Conservation (phyloP, 2,888 invertebrate genomes). For the Orchesellides sinensis region DNA sequence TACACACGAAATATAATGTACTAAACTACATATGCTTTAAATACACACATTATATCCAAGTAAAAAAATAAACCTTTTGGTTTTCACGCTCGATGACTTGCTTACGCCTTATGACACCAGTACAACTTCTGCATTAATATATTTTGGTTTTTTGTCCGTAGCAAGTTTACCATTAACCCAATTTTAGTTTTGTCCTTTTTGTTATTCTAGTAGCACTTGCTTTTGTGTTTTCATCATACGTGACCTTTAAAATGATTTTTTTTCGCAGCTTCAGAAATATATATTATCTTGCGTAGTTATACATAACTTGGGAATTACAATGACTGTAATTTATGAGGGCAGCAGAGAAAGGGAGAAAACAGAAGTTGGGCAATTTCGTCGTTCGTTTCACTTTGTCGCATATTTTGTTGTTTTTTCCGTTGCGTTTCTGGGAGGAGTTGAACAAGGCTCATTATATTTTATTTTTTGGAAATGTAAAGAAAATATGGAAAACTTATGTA, state of each 20-base stretch:
- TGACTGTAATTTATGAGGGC: conserved; percentile 16
- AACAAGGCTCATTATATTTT: conserved; percentile 21
- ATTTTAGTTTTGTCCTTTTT: background rate
- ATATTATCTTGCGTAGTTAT: background rate
- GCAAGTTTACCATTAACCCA: background rate
- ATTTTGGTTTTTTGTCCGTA: background rate
- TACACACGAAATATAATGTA: background rate
- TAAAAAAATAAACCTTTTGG: too few species aligned
- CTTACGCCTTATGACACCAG: too few species aligned
- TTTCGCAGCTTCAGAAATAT: background rate
- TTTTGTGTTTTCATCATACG: background rate
- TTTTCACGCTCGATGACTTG: too few species aligned
- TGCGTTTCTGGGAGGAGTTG: background rate
- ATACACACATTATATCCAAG: too few species aligned
- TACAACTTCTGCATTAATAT: background rate
- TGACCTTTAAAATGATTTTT: conserved; percentile 8
- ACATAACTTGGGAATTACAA: conserved; percentile 16
- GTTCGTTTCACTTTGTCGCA: conserved; percentile 28
- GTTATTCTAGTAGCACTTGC: background rate
- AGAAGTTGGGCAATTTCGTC: conserved; percentile 16
- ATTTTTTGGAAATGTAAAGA: conserved; percentile 13
- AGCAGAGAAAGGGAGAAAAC: background rate
- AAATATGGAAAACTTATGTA: conserved; percentile 4
- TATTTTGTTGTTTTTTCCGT: background rate
- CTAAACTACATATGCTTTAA: too few species aligned